phyloP scores from a whole-genome alignment of 2,888 invertebrate species.

The Agrenia bidenticulata region DNA sequence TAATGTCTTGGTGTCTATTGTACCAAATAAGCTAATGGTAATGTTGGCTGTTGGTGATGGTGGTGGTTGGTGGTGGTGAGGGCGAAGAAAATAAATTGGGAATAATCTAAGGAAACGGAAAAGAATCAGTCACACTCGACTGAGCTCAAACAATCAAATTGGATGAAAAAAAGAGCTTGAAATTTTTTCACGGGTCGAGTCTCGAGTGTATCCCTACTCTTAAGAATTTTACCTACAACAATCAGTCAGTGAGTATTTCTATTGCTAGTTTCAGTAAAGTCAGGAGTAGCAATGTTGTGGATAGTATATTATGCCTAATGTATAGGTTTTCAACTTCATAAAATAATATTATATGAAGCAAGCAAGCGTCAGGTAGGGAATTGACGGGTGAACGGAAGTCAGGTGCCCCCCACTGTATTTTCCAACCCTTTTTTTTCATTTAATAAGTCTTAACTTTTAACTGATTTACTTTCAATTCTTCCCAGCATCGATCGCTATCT shows the following conservation, averaged over 20 bases:
- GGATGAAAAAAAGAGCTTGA: conserved; percentile 36
- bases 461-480: conserved; percentile 47
- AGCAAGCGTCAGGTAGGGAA: conserved; percentile 30
- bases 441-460: conserved; percentile 25
- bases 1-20: no score
- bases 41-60: conserved; percentile 12
- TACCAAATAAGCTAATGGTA: no score
- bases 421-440: not conserved
- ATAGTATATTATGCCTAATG: no score
- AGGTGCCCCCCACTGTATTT: conserved; percentile 24
- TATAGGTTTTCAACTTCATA: no score
- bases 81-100: conserved; percentile 40
- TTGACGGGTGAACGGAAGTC: conserved; percentile 43
- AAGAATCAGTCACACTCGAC: conserved; percentile 54
- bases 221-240: no score
- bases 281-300: no score
- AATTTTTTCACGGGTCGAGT: conserved; percentile 16
- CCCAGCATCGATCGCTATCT: conserved; percentile 42
- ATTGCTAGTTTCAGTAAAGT: no score
- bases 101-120: conserved; percentile 53
- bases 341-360: not conserved
- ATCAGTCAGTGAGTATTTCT: no score
- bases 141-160: conserved; percentile 53
- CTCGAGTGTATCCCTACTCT: no score
- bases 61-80: not conserved